phyloP scores from a whole-genome alignment of 1,140 invertebrate species.

The Macrobrachium nipponense region DNA sequence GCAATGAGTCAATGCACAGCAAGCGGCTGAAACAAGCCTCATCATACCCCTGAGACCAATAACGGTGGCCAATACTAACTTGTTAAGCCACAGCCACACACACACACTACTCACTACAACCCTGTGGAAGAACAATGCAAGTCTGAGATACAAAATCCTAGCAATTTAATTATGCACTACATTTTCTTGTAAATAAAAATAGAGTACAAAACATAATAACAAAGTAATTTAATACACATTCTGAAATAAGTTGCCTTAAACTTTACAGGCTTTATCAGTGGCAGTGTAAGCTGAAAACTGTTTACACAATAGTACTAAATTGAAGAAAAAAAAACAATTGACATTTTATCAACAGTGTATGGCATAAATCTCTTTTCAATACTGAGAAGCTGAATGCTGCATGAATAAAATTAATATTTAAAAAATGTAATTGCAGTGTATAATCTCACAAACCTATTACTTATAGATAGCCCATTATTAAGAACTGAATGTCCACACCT shows the following conservation, averaged over 20 bases:
- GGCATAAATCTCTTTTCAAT: no score
- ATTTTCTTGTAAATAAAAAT: no score
- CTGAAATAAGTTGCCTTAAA: no score
- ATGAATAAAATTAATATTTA: no score
- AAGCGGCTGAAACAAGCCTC: neutral
- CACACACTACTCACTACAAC: constrained; percentile 39
- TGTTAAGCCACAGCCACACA: constrained; percentile 43
- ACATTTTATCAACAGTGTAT: no score
- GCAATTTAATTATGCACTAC: neutral
- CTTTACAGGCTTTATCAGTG: no score
- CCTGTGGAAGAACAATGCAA: neutral
- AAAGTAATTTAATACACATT: neutral
- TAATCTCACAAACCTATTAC: neutral
- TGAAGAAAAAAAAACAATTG: no score
- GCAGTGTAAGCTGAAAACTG: no score
- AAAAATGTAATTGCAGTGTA: no score
- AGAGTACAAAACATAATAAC: no score
- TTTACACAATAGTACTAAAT: no score
- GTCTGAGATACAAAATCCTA: neutral
- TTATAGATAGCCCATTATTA: neutral
- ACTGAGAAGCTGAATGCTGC: no score
- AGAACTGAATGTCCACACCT: neutral
- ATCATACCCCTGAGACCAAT: constrained; percentile 34
- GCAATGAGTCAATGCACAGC: neutral
- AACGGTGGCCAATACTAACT: constrained; percentile 37